Evolutionary conservation across 2,888 invertebrate genomes (phyloP), one percentile per base, ranked within the genome.

Genomic region (Ochlodes sylvanus): DNA sequence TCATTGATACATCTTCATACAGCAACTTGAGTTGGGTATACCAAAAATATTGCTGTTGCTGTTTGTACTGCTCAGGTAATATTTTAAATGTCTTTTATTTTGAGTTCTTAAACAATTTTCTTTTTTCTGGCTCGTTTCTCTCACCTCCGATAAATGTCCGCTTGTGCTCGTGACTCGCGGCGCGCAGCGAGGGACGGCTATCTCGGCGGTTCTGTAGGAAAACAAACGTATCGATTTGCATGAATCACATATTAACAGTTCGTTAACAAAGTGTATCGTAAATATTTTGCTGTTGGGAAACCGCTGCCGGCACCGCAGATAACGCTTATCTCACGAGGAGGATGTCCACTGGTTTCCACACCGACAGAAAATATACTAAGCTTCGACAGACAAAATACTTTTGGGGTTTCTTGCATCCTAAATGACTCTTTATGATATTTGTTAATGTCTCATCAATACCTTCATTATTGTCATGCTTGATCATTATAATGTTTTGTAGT

Each of bases 181-280:
- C 54, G 50, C 21, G 60, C 21, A 50, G 15, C 21, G 19, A 7
- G 50, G 27, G 44, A 61, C 38, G 71, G 70, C 76, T 81, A 80
- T 81, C 79, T 76, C 75, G 74, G 76, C 77, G 75, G 76, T 79
- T 80, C 83, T 84, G 83, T 85, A 81, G 57, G 82, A 80, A 84
- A 87, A 88, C 89, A 88, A 84, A 83, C 82, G 80, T 74, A 76
- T 74, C 77, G 81, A 89, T 90, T 90, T 88, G 85, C 88, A 90
- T 90, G 85, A 85, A 85, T 80, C 82, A 81, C 78, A 69, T 82
- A 88, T 87, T 85, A 89, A 86, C 86, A 86, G 86, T 84, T 85
- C 86, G 78, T 89, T 89, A 88, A 85, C 82, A 82, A 85, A 80
- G 81, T 82, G 81, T 85, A 84, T 85, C 88, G 83, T 90, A 89